Conservation (phyloP, 2,113 vertebrate genomes). For the Pelusios castaneus region DNA sequence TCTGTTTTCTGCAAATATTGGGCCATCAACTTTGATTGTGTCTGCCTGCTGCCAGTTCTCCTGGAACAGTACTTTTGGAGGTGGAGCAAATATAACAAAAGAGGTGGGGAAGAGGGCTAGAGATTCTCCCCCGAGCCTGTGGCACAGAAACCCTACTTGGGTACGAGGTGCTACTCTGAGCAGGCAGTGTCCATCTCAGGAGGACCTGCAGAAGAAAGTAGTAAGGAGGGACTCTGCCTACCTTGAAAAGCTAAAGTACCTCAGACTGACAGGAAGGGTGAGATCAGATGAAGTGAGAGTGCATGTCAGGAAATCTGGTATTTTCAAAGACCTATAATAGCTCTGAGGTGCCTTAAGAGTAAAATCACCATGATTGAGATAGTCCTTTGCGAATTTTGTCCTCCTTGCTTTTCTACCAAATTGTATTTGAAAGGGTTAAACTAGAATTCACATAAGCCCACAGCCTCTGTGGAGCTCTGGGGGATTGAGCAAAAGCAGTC, state of each 20-base stretch:
- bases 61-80: not conserved
- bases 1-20: not conserved
- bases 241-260: not conserved
- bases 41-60: not conserved
- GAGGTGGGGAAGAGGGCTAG: not conserved
- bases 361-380: not conserved
- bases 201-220: not conserved
- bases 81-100: not conserved
- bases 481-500: not conserved
- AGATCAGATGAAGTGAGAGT: not conserved
- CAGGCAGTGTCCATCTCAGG: not conserved
- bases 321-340: not conserved
- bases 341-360: not conserved
- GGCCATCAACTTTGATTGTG: not conserved
- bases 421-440: not conserved
- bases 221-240: not conserved
- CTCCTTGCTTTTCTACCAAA: not conserved
- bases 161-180: not conserved
- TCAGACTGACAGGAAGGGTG: not conserved
- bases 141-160: not conserved
- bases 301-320: rapidly evolving
- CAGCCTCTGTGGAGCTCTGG: not conserved
- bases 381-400: not conserved
- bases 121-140: not conserved
- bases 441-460: not conserved